Conservation (phyloP, 2,797 vertebrate genomes). For the Synanceia verrucosa region DNA sequence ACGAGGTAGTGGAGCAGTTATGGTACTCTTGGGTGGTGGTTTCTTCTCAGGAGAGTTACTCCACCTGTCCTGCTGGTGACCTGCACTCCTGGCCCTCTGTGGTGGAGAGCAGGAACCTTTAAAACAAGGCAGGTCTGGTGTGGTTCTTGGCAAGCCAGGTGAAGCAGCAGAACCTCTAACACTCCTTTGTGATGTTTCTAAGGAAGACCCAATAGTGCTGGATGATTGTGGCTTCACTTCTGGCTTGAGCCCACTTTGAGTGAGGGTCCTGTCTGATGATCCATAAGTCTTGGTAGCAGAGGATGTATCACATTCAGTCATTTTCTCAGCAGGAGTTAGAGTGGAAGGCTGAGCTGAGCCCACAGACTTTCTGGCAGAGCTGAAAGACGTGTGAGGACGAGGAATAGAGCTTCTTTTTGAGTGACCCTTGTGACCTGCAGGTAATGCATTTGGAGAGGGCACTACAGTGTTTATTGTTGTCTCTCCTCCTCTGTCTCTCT, state of each 20-base stretch:
- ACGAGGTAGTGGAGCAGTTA: constrained; percentile 10
- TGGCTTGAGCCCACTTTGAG: constrained; percentile 35
- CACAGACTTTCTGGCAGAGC: constrained; percentile 51
- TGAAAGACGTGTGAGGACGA: constrained; percentile 32
- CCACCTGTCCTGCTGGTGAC: constrained; percentile 28
- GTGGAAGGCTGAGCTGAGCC: constrained; percentile 49
- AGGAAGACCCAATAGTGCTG: not conserved
- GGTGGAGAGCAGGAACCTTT: constrained; percentile 39
- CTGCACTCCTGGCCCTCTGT: constrained; percentile 32
- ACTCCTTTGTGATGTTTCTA: constrained; percentile 20
- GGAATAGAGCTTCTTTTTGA: constrained; percentile 66
- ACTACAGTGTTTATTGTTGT: not conserved
- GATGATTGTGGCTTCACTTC: constrained; percentile 36
- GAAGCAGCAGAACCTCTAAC: constrained; percentile 16
- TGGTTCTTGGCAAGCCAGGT: constrained; percentile 21
- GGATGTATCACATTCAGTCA: constrained; percentile 7
- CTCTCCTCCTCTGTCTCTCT: constrained; percentile 13
- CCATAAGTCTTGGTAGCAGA: constrained; percentile 17
- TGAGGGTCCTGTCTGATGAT: not conserved
- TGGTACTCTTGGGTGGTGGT: constrained; percentile 10
- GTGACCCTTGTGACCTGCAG: constrained; percentile 30
- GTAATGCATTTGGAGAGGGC: not conserved
- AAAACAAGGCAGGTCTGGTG: constrained; percentile 22
- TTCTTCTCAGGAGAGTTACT: constrained; percentile 30
- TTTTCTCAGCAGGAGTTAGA: constrained; percentile 29